Conservation (phyloP, 2,113 vertebrate species). For the Ciconia stormi region DNA sequence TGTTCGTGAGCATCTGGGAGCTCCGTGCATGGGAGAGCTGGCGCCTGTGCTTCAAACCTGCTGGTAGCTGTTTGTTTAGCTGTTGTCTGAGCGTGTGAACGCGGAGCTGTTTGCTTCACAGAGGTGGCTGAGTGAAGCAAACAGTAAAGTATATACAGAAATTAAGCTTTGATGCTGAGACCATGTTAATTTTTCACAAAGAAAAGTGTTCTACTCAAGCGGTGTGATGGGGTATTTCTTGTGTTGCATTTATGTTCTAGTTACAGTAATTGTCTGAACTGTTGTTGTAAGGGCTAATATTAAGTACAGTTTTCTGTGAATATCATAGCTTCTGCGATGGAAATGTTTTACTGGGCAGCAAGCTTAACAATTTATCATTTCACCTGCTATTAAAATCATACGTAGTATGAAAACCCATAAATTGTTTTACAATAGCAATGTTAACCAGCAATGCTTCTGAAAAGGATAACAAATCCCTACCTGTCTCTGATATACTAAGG, state of each 20-base stretch:
- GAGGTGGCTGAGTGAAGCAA: not conserved
- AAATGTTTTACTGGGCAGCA: not conserved
- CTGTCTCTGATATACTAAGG: not conserved
- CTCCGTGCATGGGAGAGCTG: not conserved
- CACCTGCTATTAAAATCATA: not conserved
- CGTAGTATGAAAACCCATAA: fast-evolving
- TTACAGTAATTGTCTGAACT: not conserved
- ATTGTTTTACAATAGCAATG: not conserved
- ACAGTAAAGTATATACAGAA: not conserved
- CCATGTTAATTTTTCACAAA: not conserved
- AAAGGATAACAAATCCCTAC: not conserved
- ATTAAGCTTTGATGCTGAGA: not conserved
- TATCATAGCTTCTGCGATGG: not conserved
- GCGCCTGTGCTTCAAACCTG: not conserved
- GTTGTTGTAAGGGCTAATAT: not conserved
- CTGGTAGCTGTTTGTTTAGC: not conserved
- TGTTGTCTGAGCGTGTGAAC: not conserved
- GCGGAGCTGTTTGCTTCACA: not conserved
- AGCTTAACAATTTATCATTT: not conserved
- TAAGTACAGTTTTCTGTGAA: not conserved
- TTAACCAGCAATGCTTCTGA: not conserved
- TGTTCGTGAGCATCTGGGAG: not conserved
- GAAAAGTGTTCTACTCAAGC: not conserved
- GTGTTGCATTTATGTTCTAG: not conserved
- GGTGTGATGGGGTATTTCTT: not conserved